Evolutionary conservation across 2,113 vertebrate genomes (phyloP).

Genomic region (Cranoglanis bouderius): DNA sequence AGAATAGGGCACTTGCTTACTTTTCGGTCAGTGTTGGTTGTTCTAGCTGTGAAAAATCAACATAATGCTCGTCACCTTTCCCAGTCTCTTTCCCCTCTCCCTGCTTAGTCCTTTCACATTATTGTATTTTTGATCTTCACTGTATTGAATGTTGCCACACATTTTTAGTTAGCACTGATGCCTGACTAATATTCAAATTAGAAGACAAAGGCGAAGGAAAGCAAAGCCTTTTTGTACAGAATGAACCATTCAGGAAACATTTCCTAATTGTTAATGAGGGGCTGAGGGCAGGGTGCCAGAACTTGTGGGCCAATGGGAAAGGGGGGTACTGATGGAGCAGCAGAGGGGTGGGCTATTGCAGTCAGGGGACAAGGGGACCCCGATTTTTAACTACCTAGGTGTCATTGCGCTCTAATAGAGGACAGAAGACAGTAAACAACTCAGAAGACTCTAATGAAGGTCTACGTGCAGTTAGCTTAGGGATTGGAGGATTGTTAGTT

Average conservation of each 20-base stretch:
- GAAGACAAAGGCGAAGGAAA: constrained; percentile 66
- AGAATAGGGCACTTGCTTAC: background rate
- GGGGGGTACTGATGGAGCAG: constrained; percentile 61
- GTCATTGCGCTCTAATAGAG: constrained; percentile 62
- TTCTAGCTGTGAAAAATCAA: background rate
- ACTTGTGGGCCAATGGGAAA: constrained; percentile 74
- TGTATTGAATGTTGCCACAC: constrained; percentile 44
- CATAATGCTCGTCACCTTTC: background rate
- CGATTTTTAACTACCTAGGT: constrained; percentile 65
- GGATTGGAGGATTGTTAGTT: constrained; percentile 52
- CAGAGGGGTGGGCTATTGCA: constrained; percentile 48
- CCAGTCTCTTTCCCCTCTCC: too few relatives aligned
- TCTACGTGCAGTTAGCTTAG: constrained; percentile 54
- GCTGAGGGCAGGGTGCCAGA: constrained; percentile 71
- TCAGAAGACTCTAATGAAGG: constrained; percentile 59
- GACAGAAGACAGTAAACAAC: constrained; percentile 59
- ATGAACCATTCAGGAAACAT: constrained; percentile 84
- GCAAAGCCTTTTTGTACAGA: constrained; percentile 77
- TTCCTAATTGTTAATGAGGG: constrained; percentile 83
- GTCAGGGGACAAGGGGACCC: constrained; percentile 65
- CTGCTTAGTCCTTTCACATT: background rate
- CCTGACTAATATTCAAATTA: constrained; percentile 82
- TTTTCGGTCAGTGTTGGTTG: background rate
- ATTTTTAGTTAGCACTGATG: constrained; percentile 70
- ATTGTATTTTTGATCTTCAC: constrained; percentile 26